Evolutionary conservation across 2,113 vertebrate genomes (phyloP).

Genomic region (mouse (Mus musculus)): DNA sequence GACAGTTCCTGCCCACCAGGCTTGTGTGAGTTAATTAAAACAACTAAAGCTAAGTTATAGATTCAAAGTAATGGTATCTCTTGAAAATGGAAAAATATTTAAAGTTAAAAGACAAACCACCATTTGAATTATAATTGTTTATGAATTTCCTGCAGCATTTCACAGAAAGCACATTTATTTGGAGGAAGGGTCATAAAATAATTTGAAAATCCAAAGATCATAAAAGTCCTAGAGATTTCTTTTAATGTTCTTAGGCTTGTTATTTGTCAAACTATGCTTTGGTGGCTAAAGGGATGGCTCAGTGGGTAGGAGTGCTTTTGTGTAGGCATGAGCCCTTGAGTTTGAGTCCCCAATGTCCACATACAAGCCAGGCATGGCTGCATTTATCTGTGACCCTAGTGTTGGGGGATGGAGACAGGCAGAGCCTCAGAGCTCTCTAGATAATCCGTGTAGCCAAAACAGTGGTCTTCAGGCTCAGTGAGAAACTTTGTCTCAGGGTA

Average conservation of each 20-base stretch:
- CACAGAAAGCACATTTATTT: not conserved
- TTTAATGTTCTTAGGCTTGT: not conserved
- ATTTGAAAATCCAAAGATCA: not conserved
- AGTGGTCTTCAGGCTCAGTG: not conserved
- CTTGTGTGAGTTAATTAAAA: not conserved
- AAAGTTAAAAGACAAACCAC: not conserved
- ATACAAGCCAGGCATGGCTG: not conserved
- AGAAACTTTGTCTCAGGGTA: not conserved
- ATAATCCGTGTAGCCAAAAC: not conserved
- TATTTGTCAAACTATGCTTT: constrained; percentile 37
- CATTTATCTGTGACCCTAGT: not conserved
- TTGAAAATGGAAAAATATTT: not conserved
- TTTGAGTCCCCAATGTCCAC: not conserved
- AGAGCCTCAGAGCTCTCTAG: not conserved
- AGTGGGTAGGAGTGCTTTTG: not conserved
- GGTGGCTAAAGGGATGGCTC: not conserved
- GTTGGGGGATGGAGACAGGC: not conserved
- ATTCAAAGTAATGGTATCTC: not conserved
- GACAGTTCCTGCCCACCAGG: not conserved
- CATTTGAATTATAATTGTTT: not conserved
- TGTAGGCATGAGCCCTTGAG: not conserved
- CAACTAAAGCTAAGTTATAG: not conserved
- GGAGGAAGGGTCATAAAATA: not conserved
- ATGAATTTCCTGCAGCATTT: not conserved
- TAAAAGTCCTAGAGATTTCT: not conserved